Evolutionary conservation across 2,888 invertebrate genomes (phyloP), one percentile per base, ranked within the genome.

Genomic region (Julus scandinavius): DNA sequence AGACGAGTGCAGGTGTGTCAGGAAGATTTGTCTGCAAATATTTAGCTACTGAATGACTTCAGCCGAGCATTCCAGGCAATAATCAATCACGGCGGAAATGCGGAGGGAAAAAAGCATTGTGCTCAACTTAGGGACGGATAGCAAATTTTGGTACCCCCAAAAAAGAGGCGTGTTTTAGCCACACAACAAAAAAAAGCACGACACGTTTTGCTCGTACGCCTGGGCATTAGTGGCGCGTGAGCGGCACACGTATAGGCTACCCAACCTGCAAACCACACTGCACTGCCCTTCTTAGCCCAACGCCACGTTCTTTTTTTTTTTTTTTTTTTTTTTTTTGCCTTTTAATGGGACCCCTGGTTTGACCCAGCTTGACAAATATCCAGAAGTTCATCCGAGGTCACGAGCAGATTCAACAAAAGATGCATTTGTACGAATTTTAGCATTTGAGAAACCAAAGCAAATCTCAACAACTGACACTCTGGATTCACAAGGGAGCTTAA

Each of bases 21-120:
- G 7, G 29, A 72, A 72, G 72, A 72, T 72, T 72, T 72, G 72
- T 72, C 72, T 29, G 72, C 72, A 72, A 72, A 72, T 72, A 72
- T 72, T 72, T 72, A 72, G 72, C 72, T 72, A 72, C 72, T 72
- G 72, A 72, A 72, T 72, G 72, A 72, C 72, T 72, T 72, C 72
- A 72, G 72, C 72, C n/a, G n/a, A 72, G 72, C 72, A 72, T 72
- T 72, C 72, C 72, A 72, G 72, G 72, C 72, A 72, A 72, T 72
- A 72, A 72, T 72, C 72, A 72, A 72, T 72, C 72, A 72, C 72
- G 72, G 29, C 72, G 72, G 72, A 72, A 72, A 4, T 72, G 72
- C 72, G 29, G 29, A 72, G 72, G 72, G 72, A 20, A 72, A 29
- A 72, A 72, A 20, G 72, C 72, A 72, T 72, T 72, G 72, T 72